Conservation (phyloP, 2,888 invertebrate species). For the Matsumyia berberina region DNA sequence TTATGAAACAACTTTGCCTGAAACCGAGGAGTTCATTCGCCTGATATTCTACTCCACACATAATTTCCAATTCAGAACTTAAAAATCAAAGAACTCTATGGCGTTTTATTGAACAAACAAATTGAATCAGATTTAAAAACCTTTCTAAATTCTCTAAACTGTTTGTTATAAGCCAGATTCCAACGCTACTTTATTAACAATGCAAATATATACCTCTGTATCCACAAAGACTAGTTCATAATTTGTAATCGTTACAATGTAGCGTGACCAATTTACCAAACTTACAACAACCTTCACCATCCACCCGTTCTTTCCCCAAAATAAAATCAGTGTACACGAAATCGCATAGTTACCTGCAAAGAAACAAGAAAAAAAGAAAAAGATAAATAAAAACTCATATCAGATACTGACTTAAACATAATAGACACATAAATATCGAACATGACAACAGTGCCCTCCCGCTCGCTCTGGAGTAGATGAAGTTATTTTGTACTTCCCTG, state of each 20-base stretch:
- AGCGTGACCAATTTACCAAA: constrained; percentile 25
- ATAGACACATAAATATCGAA: constrained; percentile 60
- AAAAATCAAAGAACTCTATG: too few relatives aligned
- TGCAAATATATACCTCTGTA: background rate
- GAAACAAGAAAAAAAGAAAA: constrained; percentile 35
- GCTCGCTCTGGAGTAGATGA: constrained; percentile 46
- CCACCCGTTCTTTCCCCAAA: constrained; percentile 41
- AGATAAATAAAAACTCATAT: constrained; percentile 46
- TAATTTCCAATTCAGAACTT: too few relatives aligned
- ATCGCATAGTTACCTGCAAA: constrained; percentile 70
- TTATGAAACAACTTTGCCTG: too few relatives aligned
- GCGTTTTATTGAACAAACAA: too few relatives aligned
- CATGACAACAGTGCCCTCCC: constrained; percentile 38
- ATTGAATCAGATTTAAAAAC: too few relatives aligned
- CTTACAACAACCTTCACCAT: constrained; percentile 52
- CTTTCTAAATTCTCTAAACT: too few relatives aligned
- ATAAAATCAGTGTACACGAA: constrained; percentile 17
- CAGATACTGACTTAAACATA: constrained; percentile 34
- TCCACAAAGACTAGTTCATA: background rate
- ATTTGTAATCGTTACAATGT: background rate
- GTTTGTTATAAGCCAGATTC: too few relatives aligned
- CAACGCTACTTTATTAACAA: too few relatives aligned
- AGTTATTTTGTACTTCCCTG: constrained; percentile 66
- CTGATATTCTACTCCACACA: too few relatives aligned
- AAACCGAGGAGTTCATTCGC: too few relatives aligned